These are phyloP conservation scores for Meda fulgida DNA, from an alignment of 2,797 vertebrate genomes.

Conservation along the genomic window DNA sequence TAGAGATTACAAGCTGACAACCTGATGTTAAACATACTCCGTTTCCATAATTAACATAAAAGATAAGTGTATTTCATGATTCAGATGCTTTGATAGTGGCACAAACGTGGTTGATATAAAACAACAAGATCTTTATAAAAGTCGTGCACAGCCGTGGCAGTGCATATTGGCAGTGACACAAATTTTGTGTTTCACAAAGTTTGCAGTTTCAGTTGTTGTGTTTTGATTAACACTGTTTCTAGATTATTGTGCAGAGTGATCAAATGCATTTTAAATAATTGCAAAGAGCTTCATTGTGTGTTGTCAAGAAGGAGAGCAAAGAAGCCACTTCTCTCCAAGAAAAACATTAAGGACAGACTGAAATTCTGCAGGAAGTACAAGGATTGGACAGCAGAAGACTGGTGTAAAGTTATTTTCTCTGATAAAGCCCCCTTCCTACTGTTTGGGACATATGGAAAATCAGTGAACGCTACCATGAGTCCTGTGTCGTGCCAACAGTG, in stretches of 20 bases:
- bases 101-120: neutral
- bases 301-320: no score
- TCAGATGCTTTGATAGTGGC: neutral
- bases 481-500: neutral
- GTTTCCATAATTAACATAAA: neutral
- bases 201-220: neutral
- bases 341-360: neutral
- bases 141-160: neutral
- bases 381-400: neutral
- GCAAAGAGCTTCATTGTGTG: neutral
- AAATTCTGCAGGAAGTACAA: neutral
- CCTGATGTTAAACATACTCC: neutral
- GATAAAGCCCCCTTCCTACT: neutral
- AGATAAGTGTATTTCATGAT: neutral
- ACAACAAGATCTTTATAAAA: neutral
- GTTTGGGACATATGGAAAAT: neutral
- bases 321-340: neutral
- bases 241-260: neutral
- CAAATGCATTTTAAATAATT: neutral
- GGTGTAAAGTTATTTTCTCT: neutral
- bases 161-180: neutral
- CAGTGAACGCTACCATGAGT: no score
- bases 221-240: neutral
- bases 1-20: neutral
- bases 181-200: neutral